Conservation (phyloP, 1,140 invertebrate species). For the Aphelinus certus region DNA sequence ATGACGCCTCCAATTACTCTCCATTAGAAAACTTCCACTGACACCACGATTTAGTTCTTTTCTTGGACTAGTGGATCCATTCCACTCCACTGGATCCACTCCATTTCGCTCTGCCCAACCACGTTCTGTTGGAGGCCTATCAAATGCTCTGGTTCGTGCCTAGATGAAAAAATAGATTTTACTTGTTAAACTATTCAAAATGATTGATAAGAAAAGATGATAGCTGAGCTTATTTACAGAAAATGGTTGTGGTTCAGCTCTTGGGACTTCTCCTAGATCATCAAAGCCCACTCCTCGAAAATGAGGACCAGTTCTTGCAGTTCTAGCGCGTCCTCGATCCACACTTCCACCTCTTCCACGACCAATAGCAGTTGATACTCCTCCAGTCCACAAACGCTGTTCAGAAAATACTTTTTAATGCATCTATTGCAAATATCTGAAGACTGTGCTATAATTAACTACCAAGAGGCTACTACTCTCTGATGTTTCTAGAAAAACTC, state of each 20-base stretch:
- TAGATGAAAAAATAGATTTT: constrained; percentile 38
- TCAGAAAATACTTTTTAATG: constrained; percentile 2
- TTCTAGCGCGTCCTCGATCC: constrained; percentile 67
- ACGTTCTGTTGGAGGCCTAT: constrained; percentile 64
- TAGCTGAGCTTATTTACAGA: constrained; percentile 47
- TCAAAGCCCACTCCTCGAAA: constrained; percentile 69
- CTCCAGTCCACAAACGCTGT: constrained; percentile 61
- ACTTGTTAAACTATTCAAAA: constrained; percentile 14
- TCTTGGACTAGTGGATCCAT: constrained; percentile 69
- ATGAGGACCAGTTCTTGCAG: constrained; percentile 68
- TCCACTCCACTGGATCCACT: constrained; percentile 70
- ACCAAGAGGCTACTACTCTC: too few relatives aligned
- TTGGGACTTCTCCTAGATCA: constrained; percentile 63
- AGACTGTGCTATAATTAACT: too few relatives aligned
- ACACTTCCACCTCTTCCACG: constrained; percentile 71
- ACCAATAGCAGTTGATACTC: constrained; percentile 56
- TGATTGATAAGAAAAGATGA: constrained; percentile 11
- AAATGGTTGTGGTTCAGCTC: constrained; percentile 59
- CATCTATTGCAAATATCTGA: too few relatives aligned
- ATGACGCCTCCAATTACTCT: constrained; percentile 73
- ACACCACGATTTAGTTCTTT: constrained; percentile 68
- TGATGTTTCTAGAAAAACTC: too few relatives aligned
- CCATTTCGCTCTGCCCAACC: constrained; percentile 74
- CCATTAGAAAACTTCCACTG: constrained; percentile 66
- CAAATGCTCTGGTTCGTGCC: constrained; percentile 58